A percentile compares a stretch with the other conserved stretches of the same genome.
Conservation (phyloP, 2,797 vertebrate genomes). For the Helarctos malayanus region DNA sequence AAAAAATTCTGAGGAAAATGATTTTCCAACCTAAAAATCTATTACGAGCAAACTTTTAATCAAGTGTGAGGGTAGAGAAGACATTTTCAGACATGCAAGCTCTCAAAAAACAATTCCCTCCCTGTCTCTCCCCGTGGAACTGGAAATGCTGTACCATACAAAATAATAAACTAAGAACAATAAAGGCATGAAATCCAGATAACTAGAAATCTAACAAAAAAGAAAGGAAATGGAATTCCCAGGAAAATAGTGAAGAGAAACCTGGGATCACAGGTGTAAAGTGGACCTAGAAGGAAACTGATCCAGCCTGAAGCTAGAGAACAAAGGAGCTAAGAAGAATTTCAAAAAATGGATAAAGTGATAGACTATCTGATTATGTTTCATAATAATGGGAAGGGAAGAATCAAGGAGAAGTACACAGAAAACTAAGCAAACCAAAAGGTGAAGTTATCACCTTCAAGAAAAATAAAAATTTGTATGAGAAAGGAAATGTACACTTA, state of each 20-base stretch:
- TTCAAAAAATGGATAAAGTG: not conserved
- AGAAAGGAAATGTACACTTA: not conserved
- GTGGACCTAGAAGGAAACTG: not conserved
- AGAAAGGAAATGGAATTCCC: not conserved
- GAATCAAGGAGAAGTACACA: not conserved
- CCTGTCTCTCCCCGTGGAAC: not conserved
- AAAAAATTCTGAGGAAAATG: not conserved
- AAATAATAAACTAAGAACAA: not conserved
- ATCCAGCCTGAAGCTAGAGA: not conserved
- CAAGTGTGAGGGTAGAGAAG: not conserved
- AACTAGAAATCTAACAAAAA: not conserved
- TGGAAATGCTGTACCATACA: not conserved
- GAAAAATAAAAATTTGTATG: constrained; percentile 14
- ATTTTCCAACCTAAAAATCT: not conserved
- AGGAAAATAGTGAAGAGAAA: not conserved
- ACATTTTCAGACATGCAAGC: not conserved
- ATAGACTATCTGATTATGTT: not conserved
- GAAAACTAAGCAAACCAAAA: not conserved
- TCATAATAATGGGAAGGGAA: not conserved
- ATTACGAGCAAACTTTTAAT: not conserved
- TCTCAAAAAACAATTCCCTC: not conserved
- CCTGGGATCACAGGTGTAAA: not conserved
- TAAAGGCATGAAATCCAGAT: not conserved
- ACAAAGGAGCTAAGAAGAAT: not conserved
- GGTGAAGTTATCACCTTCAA: not conserved